Conservation (phyloP, 2,888 invertebrate genomes). For the Adineta ricciae region DNA sequence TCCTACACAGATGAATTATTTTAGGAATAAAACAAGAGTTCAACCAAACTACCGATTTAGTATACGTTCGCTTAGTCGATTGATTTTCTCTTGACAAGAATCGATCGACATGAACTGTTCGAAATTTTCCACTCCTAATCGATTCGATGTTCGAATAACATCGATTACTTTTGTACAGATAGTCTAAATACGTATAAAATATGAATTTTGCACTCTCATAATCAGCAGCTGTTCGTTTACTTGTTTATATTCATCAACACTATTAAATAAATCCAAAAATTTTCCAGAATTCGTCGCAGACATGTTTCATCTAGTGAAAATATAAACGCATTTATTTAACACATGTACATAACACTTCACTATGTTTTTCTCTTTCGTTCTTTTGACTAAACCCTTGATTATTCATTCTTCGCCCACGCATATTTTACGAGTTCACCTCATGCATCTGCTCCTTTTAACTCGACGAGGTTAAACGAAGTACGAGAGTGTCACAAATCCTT, state of each 20-base stretch:
- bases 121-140: neutral
- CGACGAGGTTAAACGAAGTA: neutral
- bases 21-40: too few species aligned
- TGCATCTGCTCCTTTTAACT: neutral
- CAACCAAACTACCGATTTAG: neutral
- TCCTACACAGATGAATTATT: neutral
- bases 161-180: neutral
- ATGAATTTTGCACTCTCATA: too few species aligned
- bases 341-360: neutral
- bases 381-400: neutral
- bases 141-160: constrained; percentile 3
- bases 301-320: neutral
- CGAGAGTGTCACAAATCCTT: neutral
- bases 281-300: neutral
- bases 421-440: neutral
- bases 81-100: neutral
- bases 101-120: neutral
- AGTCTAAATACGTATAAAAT: neutral
- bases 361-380: neutral
- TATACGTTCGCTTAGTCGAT: neutral
- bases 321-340: neutral
- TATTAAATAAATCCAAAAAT: neutral
- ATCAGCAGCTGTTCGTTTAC: neutral
- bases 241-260: neutral
- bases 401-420: neutral